These are phyloP conservation scores for Galeopsomyia nigrocyanea DNA, from an alignment of 2,888 invertebrate species.

Conservation along the genomic window DNA sequence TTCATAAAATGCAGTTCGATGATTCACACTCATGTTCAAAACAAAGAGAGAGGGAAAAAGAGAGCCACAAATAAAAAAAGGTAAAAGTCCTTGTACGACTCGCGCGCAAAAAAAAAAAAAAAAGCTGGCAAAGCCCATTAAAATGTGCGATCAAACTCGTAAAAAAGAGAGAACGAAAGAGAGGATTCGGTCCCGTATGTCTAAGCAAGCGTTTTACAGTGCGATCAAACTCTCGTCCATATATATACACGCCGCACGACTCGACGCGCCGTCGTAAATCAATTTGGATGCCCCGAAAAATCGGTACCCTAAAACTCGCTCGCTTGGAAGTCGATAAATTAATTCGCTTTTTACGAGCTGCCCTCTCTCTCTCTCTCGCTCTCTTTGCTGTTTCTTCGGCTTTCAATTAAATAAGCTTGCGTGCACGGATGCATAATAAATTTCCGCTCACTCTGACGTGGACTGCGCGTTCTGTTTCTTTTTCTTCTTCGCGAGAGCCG, in stretches of 20 bases:
- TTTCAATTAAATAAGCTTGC: conserved; percentile 47
- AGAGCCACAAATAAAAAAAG: too few species aligned
- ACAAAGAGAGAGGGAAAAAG: conserved; percentile 4
- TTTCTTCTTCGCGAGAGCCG: conserved; percentile 12
- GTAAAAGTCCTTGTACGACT: too few species aligned
- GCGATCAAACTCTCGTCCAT: conserved; percentile 32
- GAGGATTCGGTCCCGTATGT: neutral
- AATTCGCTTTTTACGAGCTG: conserved; percentile 32
- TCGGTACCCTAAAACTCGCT: conserved; percentile 20
- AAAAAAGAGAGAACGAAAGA: conserved; percentile 16
- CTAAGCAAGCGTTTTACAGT: conserved; percentile 36
- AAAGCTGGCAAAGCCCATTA: conserved; percentile 13
- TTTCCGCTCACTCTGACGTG: conserved; percentile 22
- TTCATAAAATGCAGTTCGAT: too few species aligned
- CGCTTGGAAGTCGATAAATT: conserved; percentile 27
- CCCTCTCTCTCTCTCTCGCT: neutral
- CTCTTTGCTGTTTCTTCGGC: conserved; percentile 35
- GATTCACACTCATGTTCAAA: neutral
- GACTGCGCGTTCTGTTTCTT: too few species aligned
- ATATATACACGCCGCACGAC: too few species aligned
- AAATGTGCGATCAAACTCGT: conserved; percentile 32
- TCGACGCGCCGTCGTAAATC: conserved; percentile 38
- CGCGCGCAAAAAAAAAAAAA: neutral
- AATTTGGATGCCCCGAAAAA: conserved; percentile 19
- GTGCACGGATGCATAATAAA: conserved; percentile 33